Percentiles rank a stretch among this genome's conserved stretches.
Conservation (phyloP, 2,113 vertebrate species). For the Marmota monax region DNA sequence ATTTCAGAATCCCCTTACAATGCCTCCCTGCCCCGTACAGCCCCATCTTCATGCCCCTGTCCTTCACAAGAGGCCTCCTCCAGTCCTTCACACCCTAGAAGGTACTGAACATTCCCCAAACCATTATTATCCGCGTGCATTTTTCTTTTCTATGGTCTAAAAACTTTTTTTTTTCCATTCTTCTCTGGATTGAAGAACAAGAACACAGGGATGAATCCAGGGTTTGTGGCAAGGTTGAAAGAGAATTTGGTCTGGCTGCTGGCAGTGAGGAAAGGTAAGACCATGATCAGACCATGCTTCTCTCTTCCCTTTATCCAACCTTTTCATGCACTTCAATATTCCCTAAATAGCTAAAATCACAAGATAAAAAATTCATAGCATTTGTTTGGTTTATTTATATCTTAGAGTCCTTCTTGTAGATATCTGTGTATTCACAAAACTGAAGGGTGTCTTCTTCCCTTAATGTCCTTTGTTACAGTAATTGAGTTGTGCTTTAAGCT, state of each 20-base stretch:
- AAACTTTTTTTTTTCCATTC: background rate
- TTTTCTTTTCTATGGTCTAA: background rate
- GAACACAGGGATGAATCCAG: background rate
- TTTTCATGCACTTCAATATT: background rate
- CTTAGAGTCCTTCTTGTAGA: background rate
- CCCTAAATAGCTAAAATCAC: background rate
- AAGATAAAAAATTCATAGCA: background rate
- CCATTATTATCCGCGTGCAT: no score
- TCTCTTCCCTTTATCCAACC: background rate
- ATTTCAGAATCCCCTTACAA: background rate
- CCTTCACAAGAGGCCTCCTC: no score
- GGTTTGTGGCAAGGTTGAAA: background rate
- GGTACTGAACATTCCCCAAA: accelerated
- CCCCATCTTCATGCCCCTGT: background rate
- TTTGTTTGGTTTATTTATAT: background rate
- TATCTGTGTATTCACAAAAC: accelerated
- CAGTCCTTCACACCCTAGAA: background rate
- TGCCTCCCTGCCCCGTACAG: background rate
- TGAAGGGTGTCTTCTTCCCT: background rate
- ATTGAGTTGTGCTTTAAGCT: background rate
- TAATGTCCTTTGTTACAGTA: background rate
- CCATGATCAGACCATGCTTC: background rate
- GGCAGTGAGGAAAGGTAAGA: background rate
- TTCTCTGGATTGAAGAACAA: background rate
- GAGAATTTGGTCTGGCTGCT: background rate